These are phyloP conservation scores for Campodea augens DNA, from an alignment of 1,140 invertebrate species.

Conservation along the genomic window DNA sequence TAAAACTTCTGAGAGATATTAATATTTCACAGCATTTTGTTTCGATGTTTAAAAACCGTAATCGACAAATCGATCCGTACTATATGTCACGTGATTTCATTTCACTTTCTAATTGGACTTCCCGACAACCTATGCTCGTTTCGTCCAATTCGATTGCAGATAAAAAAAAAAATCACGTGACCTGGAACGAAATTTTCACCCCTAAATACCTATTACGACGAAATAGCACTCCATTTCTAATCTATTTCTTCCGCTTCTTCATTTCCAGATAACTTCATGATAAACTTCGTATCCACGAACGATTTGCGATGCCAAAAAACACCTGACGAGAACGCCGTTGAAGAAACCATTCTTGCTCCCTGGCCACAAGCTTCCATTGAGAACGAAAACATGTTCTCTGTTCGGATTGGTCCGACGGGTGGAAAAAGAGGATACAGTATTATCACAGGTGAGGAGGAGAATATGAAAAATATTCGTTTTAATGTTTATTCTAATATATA, in stretches of 20 bases:
- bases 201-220: too few relatives aligned
- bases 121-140: too few relatives aligned
- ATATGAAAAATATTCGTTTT: not conserved
- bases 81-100: too few relatives aligned
- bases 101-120: too few relatives aligned
- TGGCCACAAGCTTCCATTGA: slow-evolving; percentile 43
- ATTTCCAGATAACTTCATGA: slow-evolving; percentile 39
- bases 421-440: slow-evolving; percentile 56
- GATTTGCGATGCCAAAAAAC: slow-evolving; percentile 28
- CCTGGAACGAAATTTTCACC: too few relatives aligned
- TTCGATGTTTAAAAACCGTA: too few relatives aligned
- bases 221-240: too few relatives aligned
- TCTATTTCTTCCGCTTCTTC: not conserved
- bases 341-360: slow-evolving; percentile 32
- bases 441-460: slow-evolving; percentile 38
- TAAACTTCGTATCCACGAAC: slow-evolving; percentile 43
- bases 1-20: too few relatives aligned
- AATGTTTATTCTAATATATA: slow-evolving; percentile 6
- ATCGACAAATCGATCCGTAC: too few relatives aligned
- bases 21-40: too few relatives aligned
- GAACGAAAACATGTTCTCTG: slow-evolving; percentile 42
- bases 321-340: slow-evolving; percentile 21
- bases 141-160: too few relatives aligned
- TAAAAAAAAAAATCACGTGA: too few relatives aligned
- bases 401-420: slow-evolving; percentile 62